Conservation (phyloP, 2,888 invertebrate genomes). For the Ypsolopha scabrella region DNA sequence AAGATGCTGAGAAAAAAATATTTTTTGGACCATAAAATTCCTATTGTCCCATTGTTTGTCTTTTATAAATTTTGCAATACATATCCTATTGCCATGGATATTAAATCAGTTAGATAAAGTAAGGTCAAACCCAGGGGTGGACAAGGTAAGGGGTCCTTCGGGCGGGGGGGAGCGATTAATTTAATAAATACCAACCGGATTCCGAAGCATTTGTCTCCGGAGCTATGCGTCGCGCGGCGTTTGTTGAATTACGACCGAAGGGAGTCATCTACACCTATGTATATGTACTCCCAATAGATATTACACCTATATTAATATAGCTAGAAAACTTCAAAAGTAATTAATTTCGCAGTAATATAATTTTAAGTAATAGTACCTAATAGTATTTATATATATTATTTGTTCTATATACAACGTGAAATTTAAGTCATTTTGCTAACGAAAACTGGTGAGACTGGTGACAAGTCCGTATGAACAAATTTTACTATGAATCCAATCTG, state of each 20-base stretch:
- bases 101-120: not conserved
- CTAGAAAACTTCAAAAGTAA: not conserved
- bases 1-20: no score
- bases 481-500: no score
- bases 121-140: constrained; percentile 1
- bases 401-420: no score
- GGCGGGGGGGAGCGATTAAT: constrained; percentile 43
- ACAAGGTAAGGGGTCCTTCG: constrained; percentile 9
- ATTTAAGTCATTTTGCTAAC: no score
- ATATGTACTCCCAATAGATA: not conserved
- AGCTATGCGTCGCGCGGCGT: constrained; percentile 41
- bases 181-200: constrained; percentile 60
- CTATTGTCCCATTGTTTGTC: no score
- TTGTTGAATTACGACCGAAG: constrained; percentile 29
- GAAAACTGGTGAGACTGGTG: no score
- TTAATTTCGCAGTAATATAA: not conserved
- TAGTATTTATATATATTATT: no score
- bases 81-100: not conserved
- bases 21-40: no score
- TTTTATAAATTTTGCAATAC: not conserved
- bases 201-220: constrained; percentile 50
- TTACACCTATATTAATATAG: not conserved
- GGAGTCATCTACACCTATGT: not conserved
- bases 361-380: not conserved
- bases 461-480: no score